Evolutionary conservation across 2,113 vertebrate genomes (phyloP), one percentile per base, ranked within the genome.

Genomic region (Lasiurus cinereus): DNA sequence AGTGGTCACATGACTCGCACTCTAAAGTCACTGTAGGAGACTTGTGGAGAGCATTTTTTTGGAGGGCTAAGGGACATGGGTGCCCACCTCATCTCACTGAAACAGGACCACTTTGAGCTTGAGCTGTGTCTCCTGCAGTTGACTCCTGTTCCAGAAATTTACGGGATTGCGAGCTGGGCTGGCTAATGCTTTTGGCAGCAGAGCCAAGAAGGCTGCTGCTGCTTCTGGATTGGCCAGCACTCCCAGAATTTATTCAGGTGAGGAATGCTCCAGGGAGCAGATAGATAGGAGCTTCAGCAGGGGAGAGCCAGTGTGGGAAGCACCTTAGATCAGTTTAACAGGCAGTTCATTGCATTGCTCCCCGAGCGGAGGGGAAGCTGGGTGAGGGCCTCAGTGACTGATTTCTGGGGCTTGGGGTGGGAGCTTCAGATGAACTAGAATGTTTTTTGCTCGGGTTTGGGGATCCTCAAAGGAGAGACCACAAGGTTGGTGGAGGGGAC

Each of bases 11-110:
- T 77, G 24, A 33, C 52, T 90, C 33, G 21, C 3, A 50, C 3
- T 46, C 5, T 85, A 11, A 77, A 43, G 46, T 39, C 10, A 27
- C 24, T 48, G 24, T 43, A 43, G 36, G 39, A 73, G 56, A 43
- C 54, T 72, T 91, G 74, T 67, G 33, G 54, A 90, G 89, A 62
- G 29, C 16, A 74, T 73, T 84, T 91, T 79, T 89, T 64, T 90
- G 70, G 69, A 36, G 43, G 19, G 29, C 1, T 6, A 64, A 78
- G 31, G 48, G 11, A 48, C 56, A 16, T 36, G 29, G 19, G 39
- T 24, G 27, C 13, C 72, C 21, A 43, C 29, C 54, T 80, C 74
- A 31, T 39, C 29, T 39, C 52, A 4, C 9, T 3, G 43, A 13
- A 27, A 14, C 46, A n/a, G 48, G 31, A 52, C 52, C 69, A 8